Evolutionary conservation across 2,113 vertebrate species (phyloP).

Genomic region (Oryzias melastigma): DNA sequence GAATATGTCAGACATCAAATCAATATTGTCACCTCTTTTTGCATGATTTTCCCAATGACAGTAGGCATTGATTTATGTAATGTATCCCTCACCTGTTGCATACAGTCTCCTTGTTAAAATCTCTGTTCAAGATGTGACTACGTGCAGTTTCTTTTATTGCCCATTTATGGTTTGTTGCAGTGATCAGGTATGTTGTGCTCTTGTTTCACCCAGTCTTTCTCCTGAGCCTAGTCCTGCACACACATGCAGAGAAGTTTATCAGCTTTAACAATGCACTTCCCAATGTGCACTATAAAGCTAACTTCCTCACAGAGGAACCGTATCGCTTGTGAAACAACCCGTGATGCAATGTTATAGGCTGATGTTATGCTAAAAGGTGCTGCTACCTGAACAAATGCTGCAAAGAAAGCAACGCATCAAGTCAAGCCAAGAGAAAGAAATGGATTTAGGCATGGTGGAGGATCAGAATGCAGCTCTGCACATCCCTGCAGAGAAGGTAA

Average conservation of each 20-base stretch:
- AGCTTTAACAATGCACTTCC: constrained; percentile 9
- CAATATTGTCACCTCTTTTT: constrained; percentile 38
- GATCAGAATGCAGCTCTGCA: constrained; percentile 45
- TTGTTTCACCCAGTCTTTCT: constrained; percentile 7
- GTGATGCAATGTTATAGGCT: constrained; percentile 10
- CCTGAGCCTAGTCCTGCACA: constrained; percentile 13
- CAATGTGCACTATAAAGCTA: constrained; percentile 20
- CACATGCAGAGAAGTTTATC: constrained; percentile 12
- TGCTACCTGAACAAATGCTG: constrained; percentile 34
- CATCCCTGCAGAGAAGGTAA: constrained; percentile 57
- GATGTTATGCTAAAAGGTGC: constrained; percentile 17
- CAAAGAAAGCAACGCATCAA: constrained; percentile 43
- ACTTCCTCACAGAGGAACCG: constrained; percentile 9
- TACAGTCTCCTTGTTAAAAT: constrained; percentile 5
- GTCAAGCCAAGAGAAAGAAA: constrained; percentile 45
- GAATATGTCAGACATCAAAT: constrained; percentile 53
- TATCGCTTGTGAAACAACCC: constrained; percentile 19
- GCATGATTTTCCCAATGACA: constrained; percentile 43
- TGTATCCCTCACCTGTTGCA: constrained; percentile 3
- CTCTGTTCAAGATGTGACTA: background rate
- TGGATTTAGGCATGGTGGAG: constrained; percentile 45
- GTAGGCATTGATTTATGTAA: constrained; percentile 46
- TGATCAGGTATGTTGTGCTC: constrained; percentile 5
- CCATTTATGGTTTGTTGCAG: constrained; percentile 6
- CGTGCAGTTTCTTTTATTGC: constrained; percentile 15